Evolutionary conservation across 1,140 invertebrate genomes (phyloP).

Genomic region (Panulirus ornatus): DNA sequence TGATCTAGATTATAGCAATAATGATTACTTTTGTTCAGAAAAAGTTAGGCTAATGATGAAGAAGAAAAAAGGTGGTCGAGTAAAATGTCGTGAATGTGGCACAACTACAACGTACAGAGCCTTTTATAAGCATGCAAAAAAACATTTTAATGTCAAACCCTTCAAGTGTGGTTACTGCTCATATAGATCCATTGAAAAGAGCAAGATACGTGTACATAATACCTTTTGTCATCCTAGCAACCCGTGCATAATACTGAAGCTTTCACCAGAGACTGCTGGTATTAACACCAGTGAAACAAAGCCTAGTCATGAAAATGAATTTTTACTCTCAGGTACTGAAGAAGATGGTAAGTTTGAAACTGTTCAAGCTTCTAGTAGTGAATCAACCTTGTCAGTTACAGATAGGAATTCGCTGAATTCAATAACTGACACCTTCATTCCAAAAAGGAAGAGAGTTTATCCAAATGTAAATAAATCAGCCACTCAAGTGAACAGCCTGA

Average conservation of each 20-base stretch:
- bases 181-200: slow-evolving; percentile 64
- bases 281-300: neutral
- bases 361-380: neutral
- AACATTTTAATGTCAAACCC: slow-evolving; percentile 54
- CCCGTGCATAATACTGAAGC: slow-evolving; percentile 44
- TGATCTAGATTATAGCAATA: slow-evolving; percentile 35
- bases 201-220: slow-evolving; percentile 52
- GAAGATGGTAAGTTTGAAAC: neutral
- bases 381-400: neutral
- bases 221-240: slow-evolving; percentile 40
- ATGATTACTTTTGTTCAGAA: slow-evolving; percentile 50
- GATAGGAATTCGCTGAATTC: neutral
- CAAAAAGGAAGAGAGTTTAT: neutral
- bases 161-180: slow-evolving; percentile 59
- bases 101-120: slow-evolving; percentile 39
- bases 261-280: slow-evolving; percentile 46
- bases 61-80: slow-evolving; percentile 40
- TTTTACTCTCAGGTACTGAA: neutral
- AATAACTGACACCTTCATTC: neutral
- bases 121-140: slow-evolving; percentile 59
- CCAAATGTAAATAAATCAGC: neutral
- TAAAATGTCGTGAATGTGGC: slow-evolving; percentile 47
- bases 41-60: slow-evolving; percentile 53
- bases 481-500: neutral
- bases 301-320: neutral